These are phyloP conservation scores for Nycteola revayana DNA, from an alignment of 2,888 invertebrate species.

Conservation along the genomic window DNA sequence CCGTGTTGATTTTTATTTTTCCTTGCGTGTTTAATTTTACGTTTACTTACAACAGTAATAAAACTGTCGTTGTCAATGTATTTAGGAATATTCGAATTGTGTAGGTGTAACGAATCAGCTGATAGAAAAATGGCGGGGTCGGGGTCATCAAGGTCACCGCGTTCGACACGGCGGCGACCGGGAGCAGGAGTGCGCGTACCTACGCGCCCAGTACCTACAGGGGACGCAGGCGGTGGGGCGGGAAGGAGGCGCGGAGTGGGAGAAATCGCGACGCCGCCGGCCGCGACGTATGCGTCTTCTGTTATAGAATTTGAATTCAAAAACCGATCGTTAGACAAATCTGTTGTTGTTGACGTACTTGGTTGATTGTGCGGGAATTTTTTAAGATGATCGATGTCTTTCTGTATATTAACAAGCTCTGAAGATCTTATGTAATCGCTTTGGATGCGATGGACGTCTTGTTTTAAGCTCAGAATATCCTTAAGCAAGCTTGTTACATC, in stretches of 20 bases:
- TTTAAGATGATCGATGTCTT: neutral
- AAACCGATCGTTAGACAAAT: no score
- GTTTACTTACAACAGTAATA: neutral
- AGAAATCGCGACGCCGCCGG: no score
- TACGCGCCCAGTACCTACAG: neutral
- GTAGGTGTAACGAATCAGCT: neutral
- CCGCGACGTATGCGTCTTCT: neutral
- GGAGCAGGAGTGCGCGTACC: neutral
- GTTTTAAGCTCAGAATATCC: slow-evolving; percentile 1
- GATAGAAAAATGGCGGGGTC: neutral
- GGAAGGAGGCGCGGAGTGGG: neutral
- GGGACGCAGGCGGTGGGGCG: neutral
- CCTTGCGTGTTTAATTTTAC: neutral
- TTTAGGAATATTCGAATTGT: neutral
- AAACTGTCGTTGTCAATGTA: neutral
- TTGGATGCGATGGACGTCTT: slow-evolving; percentile 1
- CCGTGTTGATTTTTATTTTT: slow-evolving; percentile 2
- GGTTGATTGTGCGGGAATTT: neutral
- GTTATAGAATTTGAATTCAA: neutral
- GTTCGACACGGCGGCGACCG: neutral
- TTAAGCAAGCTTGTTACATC: no score
- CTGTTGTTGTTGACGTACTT: no score
- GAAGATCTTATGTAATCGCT: neutral
- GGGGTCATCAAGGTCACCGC: neutral
- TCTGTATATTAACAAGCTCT: neutral